Base-by-base conservation (phyloP, 2,113 vertebrate species). In the Chauna torquata region DNA sequence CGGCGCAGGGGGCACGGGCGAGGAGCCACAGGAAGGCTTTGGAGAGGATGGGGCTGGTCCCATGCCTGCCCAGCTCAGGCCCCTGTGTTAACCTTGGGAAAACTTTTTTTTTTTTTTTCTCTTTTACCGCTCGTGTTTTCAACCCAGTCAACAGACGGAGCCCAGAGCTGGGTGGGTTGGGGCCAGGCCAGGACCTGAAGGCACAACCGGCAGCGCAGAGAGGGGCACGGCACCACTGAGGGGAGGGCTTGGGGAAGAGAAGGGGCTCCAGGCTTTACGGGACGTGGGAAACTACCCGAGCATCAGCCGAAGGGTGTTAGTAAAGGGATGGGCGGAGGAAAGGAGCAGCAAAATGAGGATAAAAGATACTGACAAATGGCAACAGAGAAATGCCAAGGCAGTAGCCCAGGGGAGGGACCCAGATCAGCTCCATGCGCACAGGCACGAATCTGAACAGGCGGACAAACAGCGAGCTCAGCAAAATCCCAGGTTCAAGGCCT, bases 221-320 rank as follows among this genome's bases (percentile, higher is more conserved):
- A 47, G 64, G 25, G 27, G 36, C 27, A 32, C 1, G 1, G 72
- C 40, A 20, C 66, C 42, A 50, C 49, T 3, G 32, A 66, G 40
- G 27, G 30, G 18, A 59, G 25, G 49, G 25, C 6, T 2, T 8
- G 45, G 49, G 71, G 54, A 68, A 34, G 22, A 69, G 8, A 9
- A 8, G 42, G 20, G 42, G 6, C 24, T 68, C 6, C 42, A 69
- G 47, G 27, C 18, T 38, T 47, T n/a, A 16, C 0, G 0, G 25
- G 52, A 2, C 2, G 0, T 8, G 14, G 30, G 40, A 55, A 42
- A 27, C 9, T 24, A 32, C 52, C 70, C 2, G 0, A 40, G 19
- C 42, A 17, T 7, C n/a, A 9, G 19, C 42, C 45, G 16, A 61
- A 59, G 0, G 3, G 6, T 17, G 16, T 30, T 42, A 66, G 12